Conservation (phyloP, 2,797 vertebrate genomes). For the Dipus sagitta region DNA sequence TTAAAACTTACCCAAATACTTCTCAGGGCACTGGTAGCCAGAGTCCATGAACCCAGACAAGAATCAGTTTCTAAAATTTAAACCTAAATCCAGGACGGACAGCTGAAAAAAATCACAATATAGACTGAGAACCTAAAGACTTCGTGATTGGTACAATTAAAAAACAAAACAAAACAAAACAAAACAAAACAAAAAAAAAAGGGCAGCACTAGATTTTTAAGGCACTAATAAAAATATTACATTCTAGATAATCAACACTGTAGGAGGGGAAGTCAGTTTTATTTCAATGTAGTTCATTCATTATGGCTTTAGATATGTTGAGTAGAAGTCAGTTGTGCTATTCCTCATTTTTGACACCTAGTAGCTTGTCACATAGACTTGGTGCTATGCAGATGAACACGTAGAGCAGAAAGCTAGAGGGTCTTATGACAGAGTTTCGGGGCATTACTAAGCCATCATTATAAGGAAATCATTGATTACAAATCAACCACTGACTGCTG, state of each 20-base stretch:
- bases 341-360: not conserved
- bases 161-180: no score
- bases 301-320: not conserved
- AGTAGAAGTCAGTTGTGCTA: not conserved
- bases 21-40: not conserved
- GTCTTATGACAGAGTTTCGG: not conserved
- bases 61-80: not conserved
- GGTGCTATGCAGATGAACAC: not conserved
- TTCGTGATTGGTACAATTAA: not conserved
- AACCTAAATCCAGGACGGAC: not conserved
- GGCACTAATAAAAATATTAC: not conserved
- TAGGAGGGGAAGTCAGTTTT: not conserved
- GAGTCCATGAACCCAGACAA: not conserved
- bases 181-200: not conserved
- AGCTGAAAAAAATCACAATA: not conserved
- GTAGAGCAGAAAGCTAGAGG: not conserved
- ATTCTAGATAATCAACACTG: not conserved
- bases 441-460: accelerated
- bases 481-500: not conserved
- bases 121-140: not conserved
- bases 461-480: not conserved
- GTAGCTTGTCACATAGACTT: not conserved
- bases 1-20: not conserved
- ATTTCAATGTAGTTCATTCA: not conserved
- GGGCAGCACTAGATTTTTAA: not conserved